Base-by-base conservation (phyloP, 2,797 vertebrate species). In the Cephalopachus bancanus region DNA sequence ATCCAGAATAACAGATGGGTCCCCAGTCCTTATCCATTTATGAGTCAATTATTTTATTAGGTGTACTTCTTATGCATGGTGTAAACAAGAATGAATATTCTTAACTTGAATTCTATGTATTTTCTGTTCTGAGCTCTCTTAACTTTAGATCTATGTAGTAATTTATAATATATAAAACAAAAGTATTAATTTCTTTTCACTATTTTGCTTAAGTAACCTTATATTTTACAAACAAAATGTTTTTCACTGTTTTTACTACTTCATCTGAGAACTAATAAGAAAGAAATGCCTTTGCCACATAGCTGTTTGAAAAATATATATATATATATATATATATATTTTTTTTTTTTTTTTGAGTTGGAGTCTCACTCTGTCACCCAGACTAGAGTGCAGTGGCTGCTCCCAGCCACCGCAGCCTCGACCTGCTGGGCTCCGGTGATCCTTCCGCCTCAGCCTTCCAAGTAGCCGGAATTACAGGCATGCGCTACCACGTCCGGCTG, bases 11-110 rank as follows among this genome's bases (percentile, higher is more conserved):
- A 83, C 33, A 81, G 20, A 64, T 60, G 20, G 51, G 26, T 81
- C 1, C 37, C 19, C 17, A 26, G 37, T 91, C 17, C 33, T 83
- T 74, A 64, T 71, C 22, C n/a, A 71, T 60, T 83, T 53, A 78
- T 85, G 28, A 65, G 19, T 89, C 49, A 87, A 22, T 86, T 75
- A 74, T 86, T 92, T 95, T 69, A 84, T 76, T 90, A 94, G 5
- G 4, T 57, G 0, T 59, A 51, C 28, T 79, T n/a, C 30, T 95
- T n/a, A 65, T 79, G 16, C 16, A 49, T 8, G 60, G 10, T 85
- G 8, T 60, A 91, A 93, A 62, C 1, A 62, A 59, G 4, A 57
- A 93, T 85, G 59, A 94, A 1, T 86, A 79, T 59, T 65, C 83
- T 93, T 86, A 83, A 75, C 12, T 79, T 79, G 33, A 96, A 59